A percentile compares a stretch with the other conserved stretches of the same genome.
phyloP scores from a whole-genome alignment of 2,888 invertebrate species.

The Eulithis testata region DNA sequence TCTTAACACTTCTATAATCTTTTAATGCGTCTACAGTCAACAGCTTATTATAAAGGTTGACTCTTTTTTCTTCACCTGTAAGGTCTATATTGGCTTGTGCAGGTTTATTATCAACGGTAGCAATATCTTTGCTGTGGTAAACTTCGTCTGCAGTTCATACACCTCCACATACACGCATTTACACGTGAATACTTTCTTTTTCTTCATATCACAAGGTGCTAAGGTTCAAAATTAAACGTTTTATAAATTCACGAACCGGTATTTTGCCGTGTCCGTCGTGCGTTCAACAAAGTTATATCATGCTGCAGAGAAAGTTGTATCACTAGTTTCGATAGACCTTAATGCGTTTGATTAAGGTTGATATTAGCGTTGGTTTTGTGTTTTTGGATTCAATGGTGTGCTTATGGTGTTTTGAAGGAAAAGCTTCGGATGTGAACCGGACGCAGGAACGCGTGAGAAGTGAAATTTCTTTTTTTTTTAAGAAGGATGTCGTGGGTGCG shows the following conservation, averaged over 20 bases:
- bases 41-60: constrained; percentile 10
- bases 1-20: constrained; percentile 39
- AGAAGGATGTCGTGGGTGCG: constrained; percentile 71
- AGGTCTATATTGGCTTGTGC: constrained; percentile 41
- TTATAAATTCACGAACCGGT: constrained; percentile 49
- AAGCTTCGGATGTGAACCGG: constrained; percentile 77
- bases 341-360: constrained; percentile 39
- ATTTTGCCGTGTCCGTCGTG: constrained; percentile 54
- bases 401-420: constrained; percentile 69
- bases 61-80: constrained; percentile 33
- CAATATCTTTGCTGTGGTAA: constrained; percentile 50
- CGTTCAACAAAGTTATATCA: constrained; percentile 37
- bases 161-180: constrained; percentile 45
- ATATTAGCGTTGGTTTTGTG: constrained; percentile 31
- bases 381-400: constrained; percentile 26
- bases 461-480: constrained; percentile 74
- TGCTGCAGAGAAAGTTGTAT: constrained; percentile 44
- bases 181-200: constrained; percentile 39
- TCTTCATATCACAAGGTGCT: constrained; percentile 44
- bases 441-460: constrained; percentile 74
- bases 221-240: constrained; percentile 49
- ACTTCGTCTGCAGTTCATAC: constrained; percentile 57
- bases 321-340: constrained; percentile 41
- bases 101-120: constrained; percentile 24
- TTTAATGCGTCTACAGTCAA: constrained; percentile 20